Evolutionary conservation across 2,113 vertebrate genomes (phyloP).

Genomic region (Vimba vimba): DNA sequence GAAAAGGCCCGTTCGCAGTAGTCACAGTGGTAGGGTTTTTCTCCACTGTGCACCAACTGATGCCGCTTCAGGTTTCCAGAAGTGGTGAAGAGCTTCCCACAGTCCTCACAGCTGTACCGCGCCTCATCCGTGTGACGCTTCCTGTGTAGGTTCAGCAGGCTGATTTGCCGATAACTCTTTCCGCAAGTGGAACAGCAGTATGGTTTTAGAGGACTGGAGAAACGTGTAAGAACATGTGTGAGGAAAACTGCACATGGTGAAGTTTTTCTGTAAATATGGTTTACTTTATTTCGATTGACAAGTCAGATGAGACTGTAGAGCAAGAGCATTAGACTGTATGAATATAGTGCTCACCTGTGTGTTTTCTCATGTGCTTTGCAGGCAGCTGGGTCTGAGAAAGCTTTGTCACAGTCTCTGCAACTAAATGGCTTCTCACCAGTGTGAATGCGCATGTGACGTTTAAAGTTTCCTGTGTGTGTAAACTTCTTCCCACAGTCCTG

Average conservation of each 20-base stretch:
- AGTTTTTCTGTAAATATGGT: not conserved
- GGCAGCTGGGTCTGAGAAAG: constrained; percentile 93
- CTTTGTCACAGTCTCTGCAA: constrained; percentile 93
- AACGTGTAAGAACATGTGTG: not conserved
- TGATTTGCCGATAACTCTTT: constrained; percentile 97
- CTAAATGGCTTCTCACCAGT: constrained; percentile 96
- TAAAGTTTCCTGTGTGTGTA: constrained; percentile 96
- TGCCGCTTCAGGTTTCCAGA: constrained; percentile 96
- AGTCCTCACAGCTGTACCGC: constrained; percentile 90
- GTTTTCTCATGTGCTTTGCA: constrained; percentile 99
- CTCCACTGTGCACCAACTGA: constrained; percentile 96
- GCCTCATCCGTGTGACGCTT: constrained; percentile 97
- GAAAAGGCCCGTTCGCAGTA: constrained; percentile 95
- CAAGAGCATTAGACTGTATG: not conserved
- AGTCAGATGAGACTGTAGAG: not conserved
- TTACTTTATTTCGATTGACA: not conserved
- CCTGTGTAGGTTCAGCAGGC: constrained; percentile 95
- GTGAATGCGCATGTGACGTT: constrained; percentile 97
- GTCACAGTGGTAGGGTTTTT: constrained; percentile 96
- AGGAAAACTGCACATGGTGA: not conserved
- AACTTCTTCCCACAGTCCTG: constrained; percentile 98
- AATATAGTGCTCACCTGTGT: constrained; percentile 81
- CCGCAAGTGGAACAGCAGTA: constrained; percentile 92
- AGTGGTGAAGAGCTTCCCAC: constrained; percentile 95
- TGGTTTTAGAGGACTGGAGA: constrained; percentile 88